Evolutionary conservation across 1,140 invertebrate species (phyloP).

Genomic region (Heterodera schachtii): DNA sequence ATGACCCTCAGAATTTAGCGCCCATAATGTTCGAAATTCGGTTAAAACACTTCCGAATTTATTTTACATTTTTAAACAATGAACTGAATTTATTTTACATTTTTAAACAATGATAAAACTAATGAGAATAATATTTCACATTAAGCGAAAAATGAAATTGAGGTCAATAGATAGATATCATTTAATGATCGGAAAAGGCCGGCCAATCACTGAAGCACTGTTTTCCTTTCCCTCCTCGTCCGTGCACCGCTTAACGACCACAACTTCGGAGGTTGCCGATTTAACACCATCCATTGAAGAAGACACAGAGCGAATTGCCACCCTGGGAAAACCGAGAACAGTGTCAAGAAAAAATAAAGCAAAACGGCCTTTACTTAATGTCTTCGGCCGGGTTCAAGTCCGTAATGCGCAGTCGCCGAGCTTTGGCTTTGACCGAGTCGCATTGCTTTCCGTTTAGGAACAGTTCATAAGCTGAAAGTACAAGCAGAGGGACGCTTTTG

Average conservation of each 20-base stretch:
- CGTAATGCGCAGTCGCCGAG: constrained; percentile 11
- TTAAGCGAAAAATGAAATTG: too few species aligned
- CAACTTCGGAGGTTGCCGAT: neutral
- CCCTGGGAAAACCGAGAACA: neutral
- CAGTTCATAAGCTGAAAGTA: constrained; percentile 25
- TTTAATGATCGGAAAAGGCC: too few species aligned
- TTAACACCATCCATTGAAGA: neutral
- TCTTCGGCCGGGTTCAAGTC: constrained; percentile 15
- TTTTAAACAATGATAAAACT: too few species aligned
- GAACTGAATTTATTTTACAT: too few species aligned
- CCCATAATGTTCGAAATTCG: too few species aligned
- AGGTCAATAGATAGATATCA: too few species aligned
- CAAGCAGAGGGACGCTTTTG: too few species aligned
- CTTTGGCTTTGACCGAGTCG: constrained; percentile 5
- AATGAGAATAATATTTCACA: too few species aligned
- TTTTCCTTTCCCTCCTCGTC: neutral
- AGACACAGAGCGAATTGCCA: neutral
- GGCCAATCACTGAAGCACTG: too few species aligned
- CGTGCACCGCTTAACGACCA: neutral
- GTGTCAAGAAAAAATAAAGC: neutral
- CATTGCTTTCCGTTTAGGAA: constrained; percentile 9
- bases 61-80: too few species aligned
- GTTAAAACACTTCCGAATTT: too few species aligned
- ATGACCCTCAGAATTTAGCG: too few species aligned
- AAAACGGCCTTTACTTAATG: neutral